Percentiles rank a stretch among this genome's conserved stretches.
Conservation (phyloP, 2,797 vertebrate species). For the Microcaecilia unicolor region DNA sequence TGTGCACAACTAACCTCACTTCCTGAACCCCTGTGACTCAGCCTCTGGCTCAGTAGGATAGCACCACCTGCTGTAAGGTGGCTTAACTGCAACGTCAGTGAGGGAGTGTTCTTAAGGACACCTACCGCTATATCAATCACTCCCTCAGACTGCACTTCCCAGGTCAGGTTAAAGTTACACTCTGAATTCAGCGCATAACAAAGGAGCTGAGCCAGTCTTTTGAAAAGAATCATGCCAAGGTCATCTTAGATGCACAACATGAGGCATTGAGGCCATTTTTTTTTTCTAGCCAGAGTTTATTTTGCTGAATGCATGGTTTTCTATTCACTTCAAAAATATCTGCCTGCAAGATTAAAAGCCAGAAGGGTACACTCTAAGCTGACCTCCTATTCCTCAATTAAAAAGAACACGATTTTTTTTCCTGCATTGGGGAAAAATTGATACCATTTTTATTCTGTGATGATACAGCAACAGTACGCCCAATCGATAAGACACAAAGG, state of each 20-base stretch:
- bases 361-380: conserved; percentile 24
- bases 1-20: too few species aligned
- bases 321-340: conserved; percentile 26
- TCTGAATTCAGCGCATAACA: too few species aligned
- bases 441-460: conserved; percentile 24
- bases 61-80: too few species aligned
- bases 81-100: too few species aligned
- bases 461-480: conserved; percentile 25
- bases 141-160: too few species aligned
- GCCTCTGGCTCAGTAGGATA: too few species aligned
- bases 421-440: conserved; percentile 15
- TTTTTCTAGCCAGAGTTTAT: conserved; percentile 31
- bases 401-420: conserved; percentile 30
- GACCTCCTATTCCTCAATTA: conserved; percentile 35
- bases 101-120: too few species aligned
- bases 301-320: conserved; percentile 34
- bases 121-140: too few species aligned
- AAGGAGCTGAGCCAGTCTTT: conserved; percentile 19
- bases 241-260: conserved; percentile 32
- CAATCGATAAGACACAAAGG: conserved; percentile 23
- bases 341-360: conserved; percentile 30
- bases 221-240: conserved; percentile 30
- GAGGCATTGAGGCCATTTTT: conserved; percentile 13
- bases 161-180: too few species aligned
- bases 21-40: too few species aligned